Percentiles rank a stretch among this genome's conserved stretches.
Evolutionary conservation across 2,113 vertebrate species (phyloP).

Genomic region (Ifrita kowaldi): DNA sequence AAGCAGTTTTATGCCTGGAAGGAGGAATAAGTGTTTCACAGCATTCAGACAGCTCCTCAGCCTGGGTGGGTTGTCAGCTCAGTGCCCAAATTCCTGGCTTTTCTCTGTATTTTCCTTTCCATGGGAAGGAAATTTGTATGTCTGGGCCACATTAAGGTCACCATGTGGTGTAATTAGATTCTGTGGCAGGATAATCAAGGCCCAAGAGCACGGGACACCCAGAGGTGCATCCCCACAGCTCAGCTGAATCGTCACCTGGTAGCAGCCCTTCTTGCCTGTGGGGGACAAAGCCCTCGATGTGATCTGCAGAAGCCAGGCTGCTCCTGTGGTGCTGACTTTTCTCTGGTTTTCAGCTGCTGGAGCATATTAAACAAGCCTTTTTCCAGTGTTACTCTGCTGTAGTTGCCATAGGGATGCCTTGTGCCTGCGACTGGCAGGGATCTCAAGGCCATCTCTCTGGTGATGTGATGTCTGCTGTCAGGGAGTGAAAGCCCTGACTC

Average conservation of each 20-base stretch:
- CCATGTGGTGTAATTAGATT: neutral
- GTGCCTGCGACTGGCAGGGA: slow-evolving; percentile 47
- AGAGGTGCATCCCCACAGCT: neutral
- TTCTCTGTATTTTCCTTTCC: neutral
- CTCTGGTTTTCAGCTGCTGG: slow-evolving; percentile 19
- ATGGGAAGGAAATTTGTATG: neutral
- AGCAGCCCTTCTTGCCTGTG: neutral
- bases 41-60: neutral
- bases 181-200: neutral
- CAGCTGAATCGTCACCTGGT: neutral
- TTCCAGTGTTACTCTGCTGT: neutral
- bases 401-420: slow-evolving; percentile 63
- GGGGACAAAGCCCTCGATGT: neutral
- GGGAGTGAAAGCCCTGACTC: slow-evolving; percentile 44
- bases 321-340: slow-evolving; percentile 9
- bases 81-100: neutral
- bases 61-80: neutral
- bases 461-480: slow-evolving; percentile 58
- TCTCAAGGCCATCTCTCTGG: slow-evolving; percentile 64
- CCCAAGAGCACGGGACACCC: accelerated
- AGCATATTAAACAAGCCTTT: slow-evolving; percentile 31
- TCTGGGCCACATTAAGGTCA: neutral
- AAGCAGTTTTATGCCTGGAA: neutral
- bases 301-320: slow-evolving; percentile 1
- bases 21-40: neutral